A percentile compares a stretch with the other conserved stretches of the same genome.
phyloP scores from a whole-genome alignment of 2,113 vertebrate genomes.

The Phyllopteryx taeniolatus region DNA sequence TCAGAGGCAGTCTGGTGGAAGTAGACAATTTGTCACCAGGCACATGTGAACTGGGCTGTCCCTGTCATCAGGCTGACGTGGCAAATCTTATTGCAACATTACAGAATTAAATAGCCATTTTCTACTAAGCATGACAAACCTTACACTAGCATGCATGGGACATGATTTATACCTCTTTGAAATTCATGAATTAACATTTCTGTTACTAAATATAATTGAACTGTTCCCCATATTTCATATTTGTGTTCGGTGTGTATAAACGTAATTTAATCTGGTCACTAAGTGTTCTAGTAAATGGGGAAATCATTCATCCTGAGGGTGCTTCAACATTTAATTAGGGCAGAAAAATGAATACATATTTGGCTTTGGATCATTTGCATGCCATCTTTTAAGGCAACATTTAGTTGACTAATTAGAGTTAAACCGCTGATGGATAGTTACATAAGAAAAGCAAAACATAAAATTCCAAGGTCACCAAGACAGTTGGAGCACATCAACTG shows the following conservation, averaged over 20 bases:
- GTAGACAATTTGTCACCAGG: slow-evolving; percentile 47
- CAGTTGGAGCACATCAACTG: slow-evolving; percentile 18
- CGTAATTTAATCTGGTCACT: slow-evolving; percentile 60
- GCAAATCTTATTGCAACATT: slow-evolving; percentile 44
- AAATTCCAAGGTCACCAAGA: slow-evolving; percentile 10
- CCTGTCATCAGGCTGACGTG: slow-evolving; percentile 18
- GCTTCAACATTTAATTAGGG: slow-evolving; percentile 48
- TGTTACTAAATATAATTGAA: slow-evolving; percentile 64
- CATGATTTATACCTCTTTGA: slow-evolving; percentile 58
- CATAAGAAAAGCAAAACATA: slow-evolving; percentile 14
- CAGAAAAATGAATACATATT: slow-evolving; percentile 54
- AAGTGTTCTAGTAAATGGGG: slow-evolving; percentile 50
- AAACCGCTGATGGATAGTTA: slow-evolving; percentile 29
- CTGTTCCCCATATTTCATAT: slow-evolving; percentile 56
- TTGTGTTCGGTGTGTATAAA: slow-evolving; percentile 50
- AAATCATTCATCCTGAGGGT: slow-evolving; percentile 52
- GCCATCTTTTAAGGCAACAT: slow-evolving; percentile 37
- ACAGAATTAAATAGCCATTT: slow-evolving; percentile 47
- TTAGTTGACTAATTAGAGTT: slow-evolving; percentile 40
- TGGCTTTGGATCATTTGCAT: slow-evolving; percentile 36
- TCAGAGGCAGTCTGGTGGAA: slow-evolving; percentile 49
- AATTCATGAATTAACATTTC: slow-evolving; percentile 65
- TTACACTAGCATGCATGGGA: background rate
- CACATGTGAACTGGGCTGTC: slow-evolving; percentile 1
- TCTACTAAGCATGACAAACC: slow-evolving; percentile 42